phyloP scores from a whole-genome alignment of 2,888 invertebrate genomes.

The Anthophora plumipes region DNA sequence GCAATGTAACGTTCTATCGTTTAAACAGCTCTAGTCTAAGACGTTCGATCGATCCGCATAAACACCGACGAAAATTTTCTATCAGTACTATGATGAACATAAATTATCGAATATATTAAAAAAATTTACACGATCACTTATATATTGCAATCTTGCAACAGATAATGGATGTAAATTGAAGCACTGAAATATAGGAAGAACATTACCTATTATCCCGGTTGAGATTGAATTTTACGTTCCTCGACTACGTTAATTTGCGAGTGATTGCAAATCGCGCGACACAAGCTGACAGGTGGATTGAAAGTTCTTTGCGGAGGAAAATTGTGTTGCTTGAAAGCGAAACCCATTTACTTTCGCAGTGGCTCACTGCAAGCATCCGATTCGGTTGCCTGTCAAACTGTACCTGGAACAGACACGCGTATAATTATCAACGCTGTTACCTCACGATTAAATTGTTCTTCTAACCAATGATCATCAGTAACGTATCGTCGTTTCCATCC shows the following conservation, averaged over 20 bases:
- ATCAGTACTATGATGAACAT: not conserved
- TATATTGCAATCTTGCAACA: not conserved
- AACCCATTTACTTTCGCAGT: conserved; percentile 57
- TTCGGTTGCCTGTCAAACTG: conserved; percentile 16
- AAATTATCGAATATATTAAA: not conserved
- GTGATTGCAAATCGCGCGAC: conserved; percentile 15
- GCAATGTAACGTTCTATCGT: not conserved
- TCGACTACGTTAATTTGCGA: conserved; percentile 27
- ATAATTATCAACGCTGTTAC: conserved; percentile 3
- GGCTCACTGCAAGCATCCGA: conserved; percentile 31
- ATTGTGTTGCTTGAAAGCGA: conserved; percentile 46
- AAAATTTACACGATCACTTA: not conserved
- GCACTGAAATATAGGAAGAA: not conserved
- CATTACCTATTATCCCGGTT: conserved; percentile 59
- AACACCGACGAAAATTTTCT: not conserved
- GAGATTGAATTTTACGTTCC: conserved; percentile 52
- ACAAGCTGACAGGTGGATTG: conserved; percentile 12
- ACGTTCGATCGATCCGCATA: not conserved
- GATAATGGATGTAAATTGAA: not conserved
- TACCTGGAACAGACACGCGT: conserved; percentile 39
- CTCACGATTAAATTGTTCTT: not conserved
- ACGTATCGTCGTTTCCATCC: conserved; percentile 2
- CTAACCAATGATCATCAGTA: not conserved
- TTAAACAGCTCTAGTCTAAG: not conserved
- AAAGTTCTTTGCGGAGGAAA: conserved; percentile 32